Evolutionary conservation across 1,140 invertebrate genomes (phyloP).

Genomic region (Lucilia cuprina): DNA sequence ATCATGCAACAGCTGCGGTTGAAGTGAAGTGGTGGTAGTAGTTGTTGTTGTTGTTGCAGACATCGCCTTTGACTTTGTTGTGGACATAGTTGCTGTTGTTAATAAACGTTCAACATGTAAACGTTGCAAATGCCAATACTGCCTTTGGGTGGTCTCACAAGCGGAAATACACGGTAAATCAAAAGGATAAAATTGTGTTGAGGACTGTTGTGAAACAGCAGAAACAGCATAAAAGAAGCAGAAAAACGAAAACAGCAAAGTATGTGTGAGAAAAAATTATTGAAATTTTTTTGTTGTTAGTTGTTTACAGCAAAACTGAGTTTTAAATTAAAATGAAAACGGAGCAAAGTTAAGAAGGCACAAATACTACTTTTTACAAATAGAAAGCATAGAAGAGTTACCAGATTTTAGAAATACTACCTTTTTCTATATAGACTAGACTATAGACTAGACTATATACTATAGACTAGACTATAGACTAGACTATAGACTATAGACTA

Average conservation of each 20-base stretch:
- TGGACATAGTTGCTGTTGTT: conserved; percentile 13
- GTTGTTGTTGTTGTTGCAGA: no score
- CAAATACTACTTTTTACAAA: no score
- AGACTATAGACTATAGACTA: no score
- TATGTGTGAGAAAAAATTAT: background rate
- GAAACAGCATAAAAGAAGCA: conserved; percentile 67
- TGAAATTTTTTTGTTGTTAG: background rate
- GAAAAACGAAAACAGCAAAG: background rate
- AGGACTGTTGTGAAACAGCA: conserved; percentile 73
- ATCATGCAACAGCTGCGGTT: conserved; percentile 45
- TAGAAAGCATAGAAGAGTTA: no score
- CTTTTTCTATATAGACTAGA: no score
- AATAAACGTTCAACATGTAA: conserved; percentile 47
- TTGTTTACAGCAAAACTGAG: background rate
- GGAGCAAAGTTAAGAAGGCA: no score
- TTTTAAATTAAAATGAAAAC: background rate
- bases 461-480: no score
- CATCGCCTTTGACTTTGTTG: background rate
- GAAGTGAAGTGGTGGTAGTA: no score
- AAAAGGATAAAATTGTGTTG: conserved; percentile 76
- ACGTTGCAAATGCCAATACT: conserved; percentile 55
- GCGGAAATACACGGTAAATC: conserved; percentile 71
- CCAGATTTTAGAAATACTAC: no score
- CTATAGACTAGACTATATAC: no score
- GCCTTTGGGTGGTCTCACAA: conserved; percentile 52